Base-by-base conservation (phyloP, 1,140 invertebrate species). In the Rhizoglyphus robini region DNA sequence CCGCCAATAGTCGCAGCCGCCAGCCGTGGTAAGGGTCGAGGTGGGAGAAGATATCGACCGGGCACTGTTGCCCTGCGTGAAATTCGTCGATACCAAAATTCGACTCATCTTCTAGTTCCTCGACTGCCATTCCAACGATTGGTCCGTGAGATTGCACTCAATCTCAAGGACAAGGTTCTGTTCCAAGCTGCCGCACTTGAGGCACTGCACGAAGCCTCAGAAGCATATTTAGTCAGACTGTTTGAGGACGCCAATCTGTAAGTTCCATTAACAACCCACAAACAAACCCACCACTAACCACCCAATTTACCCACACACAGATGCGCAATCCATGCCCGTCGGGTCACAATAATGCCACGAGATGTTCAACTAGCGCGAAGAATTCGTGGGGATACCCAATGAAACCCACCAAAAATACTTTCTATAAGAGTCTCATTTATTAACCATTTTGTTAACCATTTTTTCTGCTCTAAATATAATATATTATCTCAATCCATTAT, bases 291-390 rank as follows among this genome's bases (percentile, higher is more conserved):
- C 90, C 68, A 86, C 88, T 5, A n/a, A 11, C 18, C 18, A 41
- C 36, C 8, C 8, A 11, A 41, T 41, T 8, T 41, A 84, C 31
- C 88, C 76, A 86, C 88, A 74, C 85, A 83, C 85, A 20, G 86
- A 86, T 27, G 84, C 88, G 68, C 83, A 83, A 60, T 86, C 85
- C 54, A 75, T 87, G 38, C 83, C 88, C 81, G 89, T 92, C 81
- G 89, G 89, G 20, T 76, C 4, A 76, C 75, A 8, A 67, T 76
- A 3, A 72, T 74, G 68, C 69, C 69, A 15, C 69, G 68, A 41
- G 75, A 76, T 62, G 71, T 76, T 1, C 68, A 69, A 11, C 63
- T 76, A 29, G 75, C 74, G 3, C 58, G 68, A 23, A 51, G 74
- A 32, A 71, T 75, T 58, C 68, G 74, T 30, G 70, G 70, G 1